These are phyloP conservation scores for Vultur gryphus DNA, from an alignment of 2,797 vertebrate genomes.

Conservation along the genomic window DNA sequence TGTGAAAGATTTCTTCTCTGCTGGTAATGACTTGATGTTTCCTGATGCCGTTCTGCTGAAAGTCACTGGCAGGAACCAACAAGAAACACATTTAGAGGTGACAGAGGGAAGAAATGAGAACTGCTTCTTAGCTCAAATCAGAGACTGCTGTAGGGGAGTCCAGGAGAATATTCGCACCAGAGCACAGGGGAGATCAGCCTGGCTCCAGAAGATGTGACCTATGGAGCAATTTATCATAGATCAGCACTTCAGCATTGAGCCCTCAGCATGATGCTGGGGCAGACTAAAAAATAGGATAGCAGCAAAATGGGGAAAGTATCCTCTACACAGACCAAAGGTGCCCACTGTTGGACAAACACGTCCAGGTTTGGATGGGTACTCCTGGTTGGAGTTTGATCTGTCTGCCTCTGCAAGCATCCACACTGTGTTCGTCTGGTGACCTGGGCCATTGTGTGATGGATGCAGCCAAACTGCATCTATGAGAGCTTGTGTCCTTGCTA, in stretches of 20 bases:
- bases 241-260: not conserved
- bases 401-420: not conserved
- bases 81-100: not conserved
- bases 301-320: not conserved
- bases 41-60: not conserved
- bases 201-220: not conserved
- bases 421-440: not conserved
- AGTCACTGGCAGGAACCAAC: not conserved
- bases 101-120: not conserved
- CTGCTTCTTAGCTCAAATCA: not conserved
- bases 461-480: not conserved
- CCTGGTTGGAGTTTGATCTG: not conserved
- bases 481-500: not conserved
- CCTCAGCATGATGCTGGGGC: not conserved
- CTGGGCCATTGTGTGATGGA: not conserved
- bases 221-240: not conserved
- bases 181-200: not conserved
- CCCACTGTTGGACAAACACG: not conserved
- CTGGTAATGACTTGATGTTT: slow-evolving; percentile 7
- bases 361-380: not conserved
- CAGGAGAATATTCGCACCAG: not conserved
- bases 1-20: not conserved
- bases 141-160: not conserved
- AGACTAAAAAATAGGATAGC: not conserved
- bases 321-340: not conserved